These are phyloP conservation scores for Acropora tenuis DNA, from an alignment of 64 coral and sea anemone genomes.

Conservation along the genomic window DNA sequence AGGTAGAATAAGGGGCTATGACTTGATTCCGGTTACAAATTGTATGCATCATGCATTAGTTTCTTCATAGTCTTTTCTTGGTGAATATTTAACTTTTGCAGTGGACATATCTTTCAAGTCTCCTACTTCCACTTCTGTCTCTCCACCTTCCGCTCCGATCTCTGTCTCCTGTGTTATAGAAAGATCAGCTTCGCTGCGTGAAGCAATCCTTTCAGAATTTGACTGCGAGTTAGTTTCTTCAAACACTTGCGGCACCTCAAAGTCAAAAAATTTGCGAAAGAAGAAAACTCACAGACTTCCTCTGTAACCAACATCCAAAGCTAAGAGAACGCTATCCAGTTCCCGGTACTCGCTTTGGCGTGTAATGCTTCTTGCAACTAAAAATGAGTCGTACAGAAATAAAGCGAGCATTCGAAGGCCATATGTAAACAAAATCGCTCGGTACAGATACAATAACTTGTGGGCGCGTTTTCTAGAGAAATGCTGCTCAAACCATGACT, in stretches of 20 bases:
- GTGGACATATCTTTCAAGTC: background rate
- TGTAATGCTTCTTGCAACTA: conserved; percentile 1
- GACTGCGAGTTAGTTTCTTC: background rate
- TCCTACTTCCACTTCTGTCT: no score
- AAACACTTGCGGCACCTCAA: background rate
- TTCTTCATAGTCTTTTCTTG: background rate
- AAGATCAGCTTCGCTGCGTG: no score
- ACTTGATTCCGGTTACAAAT: no score
- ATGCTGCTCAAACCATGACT: background rate
- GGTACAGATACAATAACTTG: conserved; percentile 6
- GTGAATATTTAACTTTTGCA: background rate
- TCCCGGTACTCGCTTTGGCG: conserved; percentile 29
- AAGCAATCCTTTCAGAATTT: background rate
- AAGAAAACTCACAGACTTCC: conserved; percentile 9
- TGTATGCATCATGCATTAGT: background rate
- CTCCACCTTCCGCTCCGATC: no score
- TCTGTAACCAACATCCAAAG: conserved; percentile 21
- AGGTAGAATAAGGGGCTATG: no score
- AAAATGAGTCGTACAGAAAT: conserved; percentile 21
- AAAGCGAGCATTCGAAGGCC: conserved; percentile 32
- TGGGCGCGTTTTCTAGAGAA: background rate
- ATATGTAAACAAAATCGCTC: conserved; percentile 31
- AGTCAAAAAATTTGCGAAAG: conserved; percentile 28
- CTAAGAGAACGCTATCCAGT: conserved; percentile 10
- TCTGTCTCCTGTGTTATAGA: no score